Conservation (phyloP, 2,888 invertebrate species). For the Prenolepis imparis region DNA sequence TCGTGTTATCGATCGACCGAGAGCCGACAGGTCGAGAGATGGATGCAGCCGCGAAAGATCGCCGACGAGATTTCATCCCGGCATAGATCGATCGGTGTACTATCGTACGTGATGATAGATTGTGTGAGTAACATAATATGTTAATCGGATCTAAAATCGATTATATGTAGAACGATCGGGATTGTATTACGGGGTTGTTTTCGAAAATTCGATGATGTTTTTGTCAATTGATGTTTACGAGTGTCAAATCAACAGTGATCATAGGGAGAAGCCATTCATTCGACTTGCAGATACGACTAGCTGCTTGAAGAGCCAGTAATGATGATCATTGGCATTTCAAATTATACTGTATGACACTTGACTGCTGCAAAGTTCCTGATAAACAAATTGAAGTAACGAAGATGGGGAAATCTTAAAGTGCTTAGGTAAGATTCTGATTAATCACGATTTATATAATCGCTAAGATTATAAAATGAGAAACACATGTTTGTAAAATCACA, state of each 20-base stretch:
- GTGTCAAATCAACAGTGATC: constrained; percentile 1
- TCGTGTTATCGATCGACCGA: constrained; percentile 48
- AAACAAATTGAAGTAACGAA: constrained; percentile 33
- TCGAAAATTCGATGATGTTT: background rate
- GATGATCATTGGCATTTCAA: constrained; percentile 46
- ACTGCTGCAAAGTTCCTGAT: constrained; percentile 21
- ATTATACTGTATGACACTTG: constrained; percentile 30
- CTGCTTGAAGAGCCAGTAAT: constrained; percentile 13
- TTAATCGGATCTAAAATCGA: constrained; percentile 21
- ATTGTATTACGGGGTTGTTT: background rate
- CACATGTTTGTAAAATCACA: background rate
- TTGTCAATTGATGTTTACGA: constrained; percentile 4
- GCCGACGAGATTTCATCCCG: constrained; percentile 41
- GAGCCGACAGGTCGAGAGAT: constrained; percentile 39
- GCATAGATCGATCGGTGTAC: constrained; percentile 54
- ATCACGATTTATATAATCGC: background rate
- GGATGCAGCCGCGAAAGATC: constrained; percentile 46
- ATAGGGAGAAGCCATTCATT: background rate
- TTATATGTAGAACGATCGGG: constrained; percentile 8
- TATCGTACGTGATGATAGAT: constrained; percentile 24
- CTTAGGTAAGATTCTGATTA: constrained; percentile 65
- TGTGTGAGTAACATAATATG: constrained; percentile 29
- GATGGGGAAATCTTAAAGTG: constrained; percentile 68
- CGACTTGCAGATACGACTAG: background rate
- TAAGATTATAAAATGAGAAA: background rate